These are phyloP conservation scores for Hydrolagus colliei DNA, from an alignment of 2,797 vertebrate genomes.

Conservation along the genomic window DNA sequence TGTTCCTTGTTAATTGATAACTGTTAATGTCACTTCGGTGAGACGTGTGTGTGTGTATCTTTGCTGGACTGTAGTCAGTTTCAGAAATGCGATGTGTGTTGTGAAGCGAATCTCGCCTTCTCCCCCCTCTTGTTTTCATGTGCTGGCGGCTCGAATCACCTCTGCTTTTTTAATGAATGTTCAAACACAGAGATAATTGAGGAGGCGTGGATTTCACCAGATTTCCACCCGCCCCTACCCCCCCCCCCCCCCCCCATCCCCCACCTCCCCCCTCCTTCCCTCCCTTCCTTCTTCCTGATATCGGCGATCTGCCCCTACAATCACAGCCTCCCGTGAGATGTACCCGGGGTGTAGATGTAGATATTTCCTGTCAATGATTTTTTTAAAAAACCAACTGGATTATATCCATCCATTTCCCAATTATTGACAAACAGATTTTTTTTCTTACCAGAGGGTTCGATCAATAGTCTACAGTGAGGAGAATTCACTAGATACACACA, in stretches of 20 bases:
- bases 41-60: not conserved
- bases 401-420: slow-evolving; percentile 9
- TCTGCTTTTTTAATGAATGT: slow-evolving; percentile 39
- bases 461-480: not conserved
- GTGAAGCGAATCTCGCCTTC: not conserved
- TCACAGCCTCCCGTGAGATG: slow-evolving; percentile 12
- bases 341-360: not conserved
- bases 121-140: slow-evolving; percentile 21
- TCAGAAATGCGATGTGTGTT: not conserved
- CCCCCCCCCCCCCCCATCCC: too few species aligned
- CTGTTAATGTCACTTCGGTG: not conserved
- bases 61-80: not conserved
- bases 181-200: slow-evolving; percentile 42
- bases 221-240: not conserved
- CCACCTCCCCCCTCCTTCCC: not conserved
- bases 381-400: slow-evolving; percentile 1
- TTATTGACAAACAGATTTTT: slow-evolving; percentile 20
- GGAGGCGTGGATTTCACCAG: slow-evolving; percentile 39
- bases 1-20: too few species aligned
- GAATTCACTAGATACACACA: not conserved
- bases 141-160: not conserved
- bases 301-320: slow-evolving; percentile 45
- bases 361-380: slow-evolving; percentile 4
- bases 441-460: not conserved
- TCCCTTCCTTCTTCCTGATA: slow-evolving; percentile 42